A percentile compares a stretch with the other conserved stretches of the same genome.
phyloP scores from a whole-genome alignment of 2,888 invertebrate genomes.

The Nineta flava region DNA sequence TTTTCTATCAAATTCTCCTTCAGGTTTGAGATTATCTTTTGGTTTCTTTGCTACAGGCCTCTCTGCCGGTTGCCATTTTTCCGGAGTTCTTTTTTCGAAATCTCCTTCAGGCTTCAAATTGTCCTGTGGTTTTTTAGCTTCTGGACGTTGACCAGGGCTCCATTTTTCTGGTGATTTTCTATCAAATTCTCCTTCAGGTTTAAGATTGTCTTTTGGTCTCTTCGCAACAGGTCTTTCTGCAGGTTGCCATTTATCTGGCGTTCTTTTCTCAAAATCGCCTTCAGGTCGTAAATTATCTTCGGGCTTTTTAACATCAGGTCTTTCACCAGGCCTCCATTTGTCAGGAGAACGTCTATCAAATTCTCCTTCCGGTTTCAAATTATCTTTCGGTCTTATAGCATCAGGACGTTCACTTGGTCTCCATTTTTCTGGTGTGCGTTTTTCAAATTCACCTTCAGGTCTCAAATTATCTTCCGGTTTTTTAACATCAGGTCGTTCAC shows the following conservation, averaged over 20 bases:
- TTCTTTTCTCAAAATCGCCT: conserved; percentile 28
- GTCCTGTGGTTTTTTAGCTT: conserved; percentile 33
- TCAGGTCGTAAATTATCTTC: conserved; percentile 31
- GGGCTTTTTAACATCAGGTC: conserved; percentile 26
- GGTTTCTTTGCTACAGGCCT: conserved; percentile 30
- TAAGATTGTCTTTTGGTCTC: conserved; percentile 30
- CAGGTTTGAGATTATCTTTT: conserved; percentile 35
- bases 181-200: conserved; percentile 29
- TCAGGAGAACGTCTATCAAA: conserved; percentile 24
- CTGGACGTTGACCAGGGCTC: conserved; percentile 26
- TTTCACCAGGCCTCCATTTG: conserved; percentile 27
- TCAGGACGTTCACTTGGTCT: conserved; percentile 28
- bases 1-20: conserved; percentile 32
- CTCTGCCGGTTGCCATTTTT: conserved; percentile 26
- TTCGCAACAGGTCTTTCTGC: conserved; percentile 26
- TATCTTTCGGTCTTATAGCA: conserved; percentile 27
- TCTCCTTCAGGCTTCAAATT: conserved; percentile 39
- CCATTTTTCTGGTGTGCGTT: conserved; percentile 21
- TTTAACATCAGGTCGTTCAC: conserved; percentile 29
- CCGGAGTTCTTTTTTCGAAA: conserved; percentile 24
- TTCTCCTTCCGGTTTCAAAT: conserved; percentile 33
- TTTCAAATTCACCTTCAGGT: conserved; percentile 25
- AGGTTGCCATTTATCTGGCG: conserved; percentile 23
- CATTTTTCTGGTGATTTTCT: conserved; percentile 20
- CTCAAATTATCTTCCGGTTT: conserved; percentile 24